Conservation (phyloP, 2,113 vertebrate species). For the Sclerurus mexicanus region DNA sequence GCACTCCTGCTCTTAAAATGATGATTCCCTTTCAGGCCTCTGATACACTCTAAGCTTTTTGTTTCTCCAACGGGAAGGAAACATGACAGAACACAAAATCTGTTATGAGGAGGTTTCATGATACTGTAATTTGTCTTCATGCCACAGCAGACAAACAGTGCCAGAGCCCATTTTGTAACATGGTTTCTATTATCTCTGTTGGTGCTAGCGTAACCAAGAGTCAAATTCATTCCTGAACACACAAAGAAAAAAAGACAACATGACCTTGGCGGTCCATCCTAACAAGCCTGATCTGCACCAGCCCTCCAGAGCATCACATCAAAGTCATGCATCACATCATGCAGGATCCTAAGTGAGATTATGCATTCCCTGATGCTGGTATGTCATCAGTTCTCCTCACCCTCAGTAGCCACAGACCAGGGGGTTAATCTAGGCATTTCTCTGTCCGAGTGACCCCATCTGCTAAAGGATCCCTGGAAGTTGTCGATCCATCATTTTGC, state of each 20-base stretch:
- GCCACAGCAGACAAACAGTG: neutral
- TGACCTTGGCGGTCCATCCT: neutral
- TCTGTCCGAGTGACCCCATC: neutral
- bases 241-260: neutral
- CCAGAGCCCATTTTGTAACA: neutral
- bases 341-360: rapidly evolving
- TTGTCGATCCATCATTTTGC: neutral
- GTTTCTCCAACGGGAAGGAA: neutral
- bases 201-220: neutral
- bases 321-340: rapidly evolving
- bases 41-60: neutral
- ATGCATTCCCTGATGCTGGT: neutral
- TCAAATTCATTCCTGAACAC: neutral
- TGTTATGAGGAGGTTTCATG: neutral
- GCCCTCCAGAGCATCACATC: neutral
- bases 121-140: neutral
- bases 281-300: neutral
- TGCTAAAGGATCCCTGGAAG: neutral
- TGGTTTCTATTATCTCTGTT: neutral
- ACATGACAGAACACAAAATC: neutral
- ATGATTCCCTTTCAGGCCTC: neutral
- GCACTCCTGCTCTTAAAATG: neutral
- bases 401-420: neutral
- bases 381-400: neutral
- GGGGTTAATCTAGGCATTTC: neutral